Base-by-base conservation (phyloP, 2,888 invertebrate genomes). In the Calephelis perditalis region DNA sequence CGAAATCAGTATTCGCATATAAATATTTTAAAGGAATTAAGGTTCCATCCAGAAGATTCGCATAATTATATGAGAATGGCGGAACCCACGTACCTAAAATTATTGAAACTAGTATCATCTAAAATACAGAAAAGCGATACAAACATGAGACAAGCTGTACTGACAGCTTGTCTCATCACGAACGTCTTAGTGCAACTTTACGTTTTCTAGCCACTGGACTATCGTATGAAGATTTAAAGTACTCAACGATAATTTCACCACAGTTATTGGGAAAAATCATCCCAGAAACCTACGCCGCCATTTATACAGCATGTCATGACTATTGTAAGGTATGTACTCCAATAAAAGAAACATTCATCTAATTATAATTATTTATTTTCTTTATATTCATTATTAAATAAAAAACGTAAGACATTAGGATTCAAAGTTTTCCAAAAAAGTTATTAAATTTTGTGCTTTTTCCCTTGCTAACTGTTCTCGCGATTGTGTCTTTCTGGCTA, bases 261-360 rank as follows among this genome's bases (percentile, higher is more conserved):
- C 67, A 67, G 62, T 56, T 63, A 52, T 56, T 66, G 54, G 61
- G 63, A 36, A 61, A 10, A 58, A 66, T 62, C 47, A 64, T 66
- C 60, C 66, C 66, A 47, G 66, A 63, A 58, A 64, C 63, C 56
- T 63, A 63, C 49, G 59, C 49, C 15, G 61, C 64, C 57, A 64
- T 66, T 57, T 65, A 62, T 49, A 60, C 43, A 43, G 43, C 43
- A 43, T 43, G 43, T 43, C 43, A 43, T 43, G 43, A 43, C 43
- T 43, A 43, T 43, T 43, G 43, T 2, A 43, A 26, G 26, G 26
- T 26, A 26, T 43, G 43, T 10, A 43, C 43, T 43, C 8, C 5
- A 43, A 43, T 43, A 43, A 43, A 43, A 43, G 43, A 43, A 9
- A 43, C 10, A 43, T 43, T 43, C 10, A 9, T 43, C 43, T 10